Conservation (phyloP, 2,113 vertebrate genomes). For the Noctilio leporinus region DNA sequence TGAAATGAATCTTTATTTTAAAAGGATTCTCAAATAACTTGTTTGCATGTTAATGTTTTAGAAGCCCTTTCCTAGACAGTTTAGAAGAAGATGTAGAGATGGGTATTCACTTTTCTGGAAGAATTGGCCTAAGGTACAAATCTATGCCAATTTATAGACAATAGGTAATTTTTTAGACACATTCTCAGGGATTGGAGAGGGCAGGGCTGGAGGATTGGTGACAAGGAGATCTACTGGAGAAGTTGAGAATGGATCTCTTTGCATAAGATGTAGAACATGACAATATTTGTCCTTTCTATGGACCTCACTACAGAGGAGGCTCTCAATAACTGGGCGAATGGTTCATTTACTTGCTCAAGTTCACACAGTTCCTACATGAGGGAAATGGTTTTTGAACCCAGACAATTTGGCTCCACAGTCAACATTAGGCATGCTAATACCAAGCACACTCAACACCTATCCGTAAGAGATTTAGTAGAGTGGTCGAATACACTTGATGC, state of each 20-base stretch:
- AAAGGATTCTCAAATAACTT: not conserved
- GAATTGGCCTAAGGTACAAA: not conserved
- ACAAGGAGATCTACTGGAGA: not conserved
- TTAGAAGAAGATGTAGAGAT: not conserved
- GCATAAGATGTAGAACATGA: not conserved
- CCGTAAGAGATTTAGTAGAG: not conserved
- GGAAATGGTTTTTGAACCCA: not conserved
- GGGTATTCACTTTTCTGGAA: not conserved
- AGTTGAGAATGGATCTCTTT: not conserved
- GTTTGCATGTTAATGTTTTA: not conserved
- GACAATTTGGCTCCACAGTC: not conserved
- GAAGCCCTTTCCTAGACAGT: not conserved
- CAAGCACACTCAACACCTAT: not conserved
- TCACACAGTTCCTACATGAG: not conserved
- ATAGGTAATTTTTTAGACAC: not conserved
- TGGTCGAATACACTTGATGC: not conserved
- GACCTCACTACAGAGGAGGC: not conserved
- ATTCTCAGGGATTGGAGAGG: not conserved
- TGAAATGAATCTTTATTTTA: not conserved
- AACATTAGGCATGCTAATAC: not conserved
- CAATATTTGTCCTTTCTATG: not conserved
- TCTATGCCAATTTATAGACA: not conserved
- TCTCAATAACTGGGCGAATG: not conserved
- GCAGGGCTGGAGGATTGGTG: not conserved
- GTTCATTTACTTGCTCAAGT: not conserved